These are phyloP conservation scores for Squalus acanthias DNA, from an alignment of 2,797 vertebrate genomes.

Conservation along the genomic window DNA sequence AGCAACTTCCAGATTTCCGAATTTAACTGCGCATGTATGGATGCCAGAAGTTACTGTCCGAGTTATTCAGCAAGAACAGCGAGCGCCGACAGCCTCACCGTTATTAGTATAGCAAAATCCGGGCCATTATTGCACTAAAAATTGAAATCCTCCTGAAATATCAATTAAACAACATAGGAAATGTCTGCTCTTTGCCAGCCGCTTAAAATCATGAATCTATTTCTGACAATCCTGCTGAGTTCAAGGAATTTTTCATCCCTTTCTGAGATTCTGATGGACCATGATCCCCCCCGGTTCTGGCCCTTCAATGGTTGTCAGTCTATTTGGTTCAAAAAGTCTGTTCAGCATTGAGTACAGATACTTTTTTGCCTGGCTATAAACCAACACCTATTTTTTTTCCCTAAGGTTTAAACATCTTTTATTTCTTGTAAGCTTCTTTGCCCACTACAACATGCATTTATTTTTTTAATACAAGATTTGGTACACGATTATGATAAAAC, in stretches of 20 bases:
- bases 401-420: neutral
- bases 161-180: neutral
- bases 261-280: neutral
- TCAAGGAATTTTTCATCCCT: neutral
- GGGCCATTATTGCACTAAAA: neutral
- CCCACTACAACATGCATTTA: neutral
- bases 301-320: neutral
- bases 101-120: neutral
- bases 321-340: neutral
- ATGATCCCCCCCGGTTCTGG: neutral
- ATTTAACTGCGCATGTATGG: too few species aligned
- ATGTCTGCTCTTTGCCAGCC: neutral
- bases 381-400: neutral
- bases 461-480: neutral
- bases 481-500: neutral
- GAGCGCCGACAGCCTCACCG: too few species aligned
- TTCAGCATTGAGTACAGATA: neutral
- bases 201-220: neutral
- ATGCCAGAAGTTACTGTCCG: neutral
- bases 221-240: neutral
- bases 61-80: neutral
- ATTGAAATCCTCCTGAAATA: neutral
- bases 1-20: neutral
- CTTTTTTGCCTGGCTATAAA: neutral
- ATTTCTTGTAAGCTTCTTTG: neutral